Base-by-base conservation (phyloP, 2,113 vertebrate genomes). In the Varanus komodoensis region DNA sequence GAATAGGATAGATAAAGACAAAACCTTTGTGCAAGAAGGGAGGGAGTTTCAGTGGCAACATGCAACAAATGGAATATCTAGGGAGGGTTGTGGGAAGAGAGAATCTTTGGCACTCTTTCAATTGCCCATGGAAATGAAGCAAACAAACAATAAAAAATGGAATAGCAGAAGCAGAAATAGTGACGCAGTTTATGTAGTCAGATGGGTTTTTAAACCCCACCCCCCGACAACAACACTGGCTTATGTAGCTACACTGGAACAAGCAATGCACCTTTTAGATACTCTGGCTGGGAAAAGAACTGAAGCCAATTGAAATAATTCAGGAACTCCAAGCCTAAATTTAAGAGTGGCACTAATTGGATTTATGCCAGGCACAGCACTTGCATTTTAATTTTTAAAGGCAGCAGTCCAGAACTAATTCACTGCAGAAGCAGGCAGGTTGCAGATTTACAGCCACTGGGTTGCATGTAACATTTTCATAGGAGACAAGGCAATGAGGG, bases 311-410 rank as follows among this genome's bases (percentile, higher is more conserved):
- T 61, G 27, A 75, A 89, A 89, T 50, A 74, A 89, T 52, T 75
- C 80, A 61, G 34, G 80, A 38, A 64, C 64, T 61, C 80, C 61
- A 73, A 64, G 88, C 52, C 27, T 38, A 48, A 25, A 82, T 75
- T 61, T 75, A 83, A 89, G 87, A 83, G 73, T 75, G 80, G 71
- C 80, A 83, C 73, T 83, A 89, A 89, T 75, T 89, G 88, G 88
- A 75, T 89, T 83, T 64, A n/a, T 38, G 34, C 57, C 52, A 32
- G 87, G 64, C 74, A 64, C 34, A 11, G 88, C 25, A 25, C 27
- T 73, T 74, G 88, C 88, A 83, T 83, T 75, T 89, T 83, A 86
- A 75, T 86, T 75, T 73, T 15, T 7, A 74, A 83, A 75, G 71
- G 69, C 80, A 64, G 80, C 88, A 83, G 75, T 75, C 69, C 88